Evolutionary conservation across 2,113 vertebrate genomes (phyloP).

Genomic region (Lampris incognitus): DNA sequence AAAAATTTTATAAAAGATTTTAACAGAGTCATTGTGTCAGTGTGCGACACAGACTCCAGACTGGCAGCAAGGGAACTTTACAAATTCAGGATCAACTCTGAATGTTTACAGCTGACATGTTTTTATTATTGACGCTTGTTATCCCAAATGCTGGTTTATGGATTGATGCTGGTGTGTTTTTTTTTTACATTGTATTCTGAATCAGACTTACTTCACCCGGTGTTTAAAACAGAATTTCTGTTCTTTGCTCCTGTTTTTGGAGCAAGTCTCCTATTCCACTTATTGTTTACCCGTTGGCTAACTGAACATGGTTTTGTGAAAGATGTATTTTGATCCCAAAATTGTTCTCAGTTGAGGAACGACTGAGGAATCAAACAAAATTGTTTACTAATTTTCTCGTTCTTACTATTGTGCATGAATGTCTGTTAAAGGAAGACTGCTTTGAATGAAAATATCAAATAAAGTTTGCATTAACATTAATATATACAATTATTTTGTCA

Average conservation of each 20-base stretch:
- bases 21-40: not conserved
- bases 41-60: not conserved
- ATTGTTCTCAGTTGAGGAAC: not conserved
- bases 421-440: constrained; percentile 21
- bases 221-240: constrained; percentile 9
- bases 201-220: not conserved
- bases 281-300: constrained; percentile 23
- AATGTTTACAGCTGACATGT: constrained; percentile 63
- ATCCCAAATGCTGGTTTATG: constrained; percentile 35
- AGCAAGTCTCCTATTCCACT: not conserved
- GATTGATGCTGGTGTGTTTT: constrained; percentile 8
- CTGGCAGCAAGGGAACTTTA: constrained; percentile 1
- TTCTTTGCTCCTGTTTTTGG: not conserved
- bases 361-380: constrained; percentile 17
- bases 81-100: constrained; percentile 21
- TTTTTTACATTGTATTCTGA: not conserved
- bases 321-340: not conserved
- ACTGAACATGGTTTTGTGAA: constrained; percentile 32
- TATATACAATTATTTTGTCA: no score
- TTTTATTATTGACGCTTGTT: constrained; percentile 44
- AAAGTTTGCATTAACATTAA: constrained; percentile 52
- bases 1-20: not conserved
- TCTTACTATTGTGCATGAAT: constrained; percentile 33
- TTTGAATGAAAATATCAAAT: constrained; percentile 46
- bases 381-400: constrained; percentile 33